Evolutionary conservation across 2,797 vertebrate species (phyloP).

Genomic region (Limnodromus scolopaceus): DNA sequence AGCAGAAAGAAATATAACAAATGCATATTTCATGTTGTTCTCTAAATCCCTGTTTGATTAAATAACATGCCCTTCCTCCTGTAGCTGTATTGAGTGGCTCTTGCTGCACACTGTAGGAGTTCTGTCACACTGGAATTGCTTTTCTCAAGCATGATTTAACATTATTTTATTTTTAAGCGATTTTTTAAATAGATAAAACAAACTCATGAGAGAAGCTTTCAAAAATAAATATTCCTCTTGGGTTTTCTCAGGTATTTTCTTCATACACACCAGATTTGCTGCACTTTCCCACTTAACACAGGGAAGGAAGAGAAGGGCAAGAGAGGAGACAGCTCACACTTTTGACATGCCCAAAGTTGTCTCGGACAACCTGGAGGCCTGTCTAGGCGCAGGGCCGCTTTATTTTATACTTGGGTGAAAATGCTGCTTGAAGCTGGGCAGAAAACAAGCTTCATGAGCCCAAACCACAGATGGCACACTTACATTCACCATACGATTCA

Average conservation of each 20-base stretch:
- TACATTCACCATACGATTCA: neutral
- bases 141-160: neutral
- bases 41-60: neutral
- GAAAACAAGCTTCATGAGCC: neutral
- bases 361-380: neutral
- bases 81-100: neutral
- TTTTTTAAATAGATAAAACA: neutral
- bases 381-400: neutral
- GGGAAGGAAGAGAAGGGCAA: neutral
- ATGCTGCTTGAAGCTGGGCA: neutral
- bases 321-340: neutral
- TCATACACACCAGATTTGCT: neutral
- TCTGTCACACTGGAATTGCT: neutral
- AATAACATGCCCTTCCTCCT: neutral
- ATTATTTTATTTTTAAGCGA: neutral
- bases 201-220: neutral
- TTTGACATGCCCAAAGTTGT: neutral
- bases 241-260: slow-evolving; percentile 14
- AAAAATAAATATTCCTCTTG: neutral
- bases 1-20: neutral
- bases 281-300: neutral
- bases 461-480: slow-evolving; percentile 36
- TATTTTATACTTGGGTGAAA: neutral
- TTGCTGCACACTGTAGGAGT: neutral
- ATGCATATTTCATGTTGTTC: neutral